Evolutionary conservation across 2,888 invertebrate species (phyloP).

Genomic region (Athetis lepigone): DNA sequence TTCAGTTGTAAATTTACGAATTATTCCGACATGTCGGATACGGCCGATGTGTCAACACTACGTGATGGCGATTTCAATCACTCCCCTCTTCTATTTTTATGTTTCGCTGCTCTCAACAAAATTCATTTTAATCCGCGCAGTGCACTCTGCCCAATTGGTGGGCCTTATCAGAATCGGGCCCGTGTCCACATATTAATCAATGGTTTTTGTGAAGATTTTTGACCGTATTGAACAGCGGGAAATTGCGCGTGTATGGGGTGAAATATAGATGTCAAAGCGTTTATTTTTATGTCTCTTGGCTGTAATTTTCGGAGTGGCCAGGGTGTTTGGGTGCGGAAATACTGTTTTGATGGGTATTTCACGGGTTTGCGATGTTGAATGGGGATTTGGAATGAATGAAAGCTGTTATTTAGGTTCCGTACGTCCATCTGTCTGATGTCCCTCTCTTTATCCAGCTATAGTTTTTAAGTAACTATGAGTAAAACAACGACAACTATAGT

Average conservation of each 20-base stretch:
- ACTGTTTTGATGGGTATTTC: conserved; percentile 14
- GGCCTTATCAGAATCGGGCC: conserved; percentile 74
- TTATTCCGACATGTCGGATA: conserved; percentile 69
- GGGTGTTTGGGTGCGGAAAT: conserved; percentile 24
- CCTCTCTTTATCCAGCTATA: too few relatives aligned
- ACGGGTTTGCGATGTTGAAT: conserved; percentile 6
- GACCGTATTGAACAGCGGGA: conserved; percentile 44
- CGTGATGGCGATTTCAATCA: conserved; percentile 81
- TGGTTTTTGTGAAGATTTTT: conserved; percentile 59
- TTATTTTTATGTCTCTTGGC: conserved; percentile 39
- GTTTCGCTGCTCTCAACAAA: conserved; percentile 70
- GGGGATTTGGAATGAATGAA: conserved; percentile 1
- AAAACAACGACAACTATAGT: too few relatives aligned
- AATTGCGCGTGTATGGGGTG: conserved; percentile 21
- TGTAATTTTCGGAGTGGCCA: conserved; percentile 18
- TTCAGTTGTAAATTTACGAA: conserved; percentile 71
- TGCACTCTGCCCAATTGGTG: conserved; percentile 80
- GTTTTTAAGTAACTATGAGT: too few relatives aligned
- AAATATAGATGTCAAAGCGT: conserved; percentile 50
- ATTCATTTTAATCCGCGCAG: conserved; percentile 79
- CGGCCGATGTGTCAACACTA: conserved; percentile 78
- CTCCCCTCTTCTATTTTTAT: conserved; percentile 70
- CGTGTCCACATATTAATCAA: conserved; percentile 79
- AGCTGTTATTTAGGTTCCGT: background rate
- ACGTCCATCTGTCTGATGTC: too few relatives aligned